These are phyloP conservation scores for Hyles vespertilio DNA, from an alignment of 1,140 invertebrate species.

Conservation along the genomic window DNA sequence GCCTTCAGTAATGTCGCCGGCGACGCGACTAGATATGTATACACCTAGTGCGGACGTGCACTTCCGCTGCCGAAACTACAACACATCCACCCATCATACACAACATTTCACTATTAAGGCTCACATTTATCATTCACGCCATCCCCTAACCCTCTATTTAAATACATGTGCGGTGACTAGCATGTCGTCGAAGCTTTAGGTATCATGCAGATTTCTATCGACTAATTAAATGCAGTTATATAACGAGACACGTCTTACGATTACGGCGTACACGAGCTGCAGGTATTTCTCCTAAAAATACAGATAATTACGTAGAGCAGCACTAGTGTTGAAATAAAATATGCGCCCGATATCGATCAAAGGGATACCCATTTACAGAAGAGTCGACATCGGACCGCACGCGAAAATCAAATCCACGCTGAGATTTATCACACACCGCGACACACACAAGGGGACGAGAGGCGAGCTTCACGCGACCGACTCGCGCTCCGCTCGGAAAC, in stretches of 20 bases:
- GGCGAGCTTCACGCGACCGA: not conserved
- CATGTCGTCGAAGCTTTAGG: slow-evolving; percentile 21
- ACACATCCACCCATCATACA: no score
- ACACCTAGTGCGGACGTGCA: not conserved
- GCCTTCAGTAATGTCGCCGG: no score
- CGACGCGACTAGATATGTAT: not conserved
- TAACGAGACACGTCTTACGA: slow-evolving; percentile 16
- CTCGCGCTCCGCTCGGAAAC: not conserved
- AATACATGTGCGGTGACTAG: slow-evolving; percentile 21
- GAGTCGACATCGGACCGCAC: not conserved
- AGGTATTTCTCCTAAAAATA: no score
- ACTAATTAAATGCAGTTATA: slow-evolving; percentile 37
- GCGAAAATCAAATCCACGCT: no score
- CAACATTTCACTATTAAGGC: slow-evolving; percentile 1
- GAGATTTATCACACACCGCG: no score
- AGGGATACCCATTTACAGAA: not conserved
- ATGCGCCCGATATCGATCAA: not conserved
- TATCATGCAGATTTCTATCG: slow-evolving; percentile 19
- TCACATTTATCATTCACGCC: not conserved
- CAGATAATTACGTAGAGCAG: slow-evolving; percentile 6
- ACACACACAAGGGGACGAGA: no score
- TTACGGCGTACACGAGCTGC: no score
- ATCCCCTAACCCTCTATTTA: not conserved
- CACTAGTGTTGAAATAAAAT: slow-evolving; percentile 9
- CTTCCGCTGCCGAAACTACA: not conserved